phyloP scores from a whole-genome alignment of 2,888 invertebrate species.

The Drosophila sordidula region DNA sequence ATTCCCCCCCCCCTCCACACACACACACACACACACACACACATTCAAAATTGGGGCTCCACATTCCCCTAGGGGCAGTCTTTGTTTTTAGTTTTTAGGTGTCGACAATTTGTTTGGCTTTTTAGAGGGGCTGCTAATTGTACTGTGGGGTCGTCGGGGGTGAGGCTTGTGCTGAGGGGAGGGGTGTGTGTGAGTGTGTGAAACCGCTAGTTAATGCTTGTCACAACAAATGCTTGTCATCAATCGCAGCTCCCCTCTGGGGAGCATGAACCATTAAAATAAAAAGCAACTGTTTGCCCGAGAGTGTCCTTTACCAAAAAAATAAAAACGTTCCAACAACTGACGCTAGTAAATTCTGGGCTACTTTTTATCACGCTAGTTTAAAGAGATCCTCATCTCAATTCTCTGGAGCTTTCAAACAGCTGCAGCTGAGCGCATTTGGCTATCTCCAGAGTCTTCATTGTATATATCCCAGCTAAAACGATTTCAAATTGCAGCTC shows the following conservation, averaged over 20 bases:
- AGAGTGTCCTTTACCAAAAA: conserved; percentile 51
- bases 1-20: conserved; percentile 24
- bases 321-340: conserved; percentile 40
- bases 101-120: conserved; percentile 62
- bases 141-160: conserved; percentile 13
- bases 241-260: conserved; percentile 57
- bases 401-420: conserved; percentile 59
- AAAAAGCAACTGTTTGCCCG: conserved; percentile 8
- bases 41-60: background rate
- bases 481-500: background rate
- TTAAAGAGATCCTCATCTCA: conserved; percentile 23
- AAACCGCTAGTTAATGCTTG: conserved; percentile 78
- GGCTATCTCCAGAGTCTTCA: background rate
- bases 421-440: conserved; percentile 19
- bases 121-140: conserved; percentile 56
- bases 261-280: conserved; percentile 22
- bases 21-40: too few relatives aligned
- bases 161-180: conserved; percentile 1
- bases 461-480: background rate
- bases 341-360: conserved; percentile 65
- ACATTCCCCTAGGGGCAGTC: conserved; percentile 18
- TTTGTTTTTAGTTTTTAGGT: conserved; percentile 49
- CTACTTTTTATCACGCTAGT: conserved; percentile 21
- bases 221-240: conserved; percentile 78
- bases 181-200: conserved; percentile 53